Conservation (phyloP, 2,888 invertebrate species). For the Tenodera sinensis region DNA sequence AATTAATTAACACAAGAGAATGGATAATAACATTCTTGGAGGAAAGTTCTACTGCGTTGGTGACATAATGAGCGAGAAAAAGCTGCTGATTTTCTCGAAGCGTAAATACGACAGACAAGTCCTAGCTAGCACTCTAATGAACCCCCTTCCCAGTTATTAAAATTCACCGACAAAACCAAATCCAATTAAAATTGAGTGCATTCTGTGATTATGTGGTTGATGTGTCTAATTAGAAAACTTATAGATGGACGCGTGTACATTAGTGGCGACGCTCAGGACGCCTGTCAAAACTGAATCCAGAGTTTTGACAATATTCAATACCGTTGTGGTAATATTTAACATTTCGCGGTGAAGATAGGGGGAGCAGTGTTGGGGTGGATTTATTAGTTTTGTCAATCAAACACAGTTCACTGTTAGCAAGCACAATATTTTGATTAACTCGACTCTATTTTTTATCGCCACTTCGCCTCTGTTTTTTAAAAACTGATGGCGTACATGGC, state of each 20-base stretch:
- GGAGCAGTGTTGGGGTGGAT: neutral
- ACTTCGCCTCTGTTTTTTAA: neutral
- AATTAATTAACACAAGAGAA: constrained; percentile 9
- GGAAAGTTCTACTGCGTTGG: neutral
- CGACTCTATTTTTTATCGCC: neutral
- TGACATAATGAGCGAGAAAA: neutral
- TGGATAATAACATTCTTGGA: constrained; percentile 11
- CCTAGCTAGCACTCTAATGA: neutral
- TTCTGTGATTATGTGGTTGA: constrained; percentile 36
- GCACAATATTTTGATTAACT: constrained; percentile 11
- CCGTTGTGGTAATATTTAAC: constrained; percentile 20
- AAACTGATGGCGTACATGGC: neutral
- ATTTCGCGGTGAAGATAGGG: neutral
- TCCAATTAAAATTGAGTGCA: constrained; percentile 53
- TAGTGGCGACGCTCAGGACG: neutral
- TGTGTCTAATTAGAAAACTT: constrained; percentile 24
- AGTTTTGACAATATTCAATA: constrained; percentile 21
- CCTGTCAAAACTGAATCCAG: neutral
- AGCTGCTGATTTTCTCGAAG: neutral
- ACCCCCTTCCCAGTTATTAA: constrained; percentile 14
- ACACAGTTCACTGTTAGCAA: neutral
- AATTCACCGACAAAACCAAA: constrained; percentile 42
- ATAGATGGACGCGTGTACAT: neutral
- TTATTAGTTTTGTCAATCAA: constrained; percentile 12
- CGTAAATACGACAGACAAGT: constrained; percentile 3